A percentile compares a stretch with the other conserved stretches of the same genome.
Evolutionary conservation across 2,113 vertebrate genomes (phyloP).

Genomic region (Xiphorhynchus elegans): DNA sequence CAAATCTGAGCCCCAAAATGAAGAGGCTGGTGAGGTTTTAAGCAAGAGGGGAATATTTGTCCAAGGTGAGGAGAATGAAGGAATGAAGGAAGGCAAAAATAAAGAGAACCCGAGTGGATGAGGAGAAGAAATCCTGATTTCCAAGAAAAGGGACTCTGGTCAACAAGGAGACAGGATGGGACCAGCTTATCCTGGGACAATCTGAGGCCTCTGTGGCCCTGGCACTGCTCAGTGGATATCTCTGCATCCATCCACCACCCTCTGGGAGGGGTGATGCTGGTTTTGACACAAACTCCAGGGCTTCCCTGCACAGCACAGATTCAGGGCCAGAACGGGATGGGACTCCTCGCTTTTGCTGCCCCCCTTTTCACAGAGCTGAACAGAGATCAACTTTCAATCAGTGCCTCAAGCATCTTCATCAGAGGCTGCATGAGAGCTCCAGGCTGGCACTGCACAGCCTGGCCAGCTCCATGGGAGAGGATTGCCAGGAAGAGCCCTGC

Average conservation of each 20-base stretch:
- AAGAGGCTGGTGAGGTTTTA: background rate
- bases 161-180: background rate
- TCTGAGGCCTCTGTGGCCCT: background rate
- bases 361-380: background rate
- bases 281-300: background rate
- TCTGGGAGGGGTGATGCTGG: background rate
- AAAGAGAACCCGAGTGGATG: background rate
- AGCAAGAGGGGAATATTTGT: background rate
- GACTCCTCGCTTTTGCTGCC: background rate
- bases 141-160: background rate
- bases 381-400: background rate
- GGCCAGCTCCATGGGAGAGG: background rate
- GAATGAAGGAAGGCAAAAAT: background rate
- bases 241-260: background rate
- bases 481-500: background rate
- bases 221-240: background rate
- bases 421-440: background rate
- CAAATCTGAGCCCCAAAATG: background rate
- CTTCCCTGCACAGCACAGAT: accelerated
- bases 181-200: background rate
- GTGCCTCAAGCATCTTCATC: background rate
- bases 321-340: accelerated
- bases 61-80: background rate
- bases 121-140: background rate
- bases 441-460: background rate